Evolutionary conservation across 2,113 vertebrate species (phyloP).

Genomic region (Sapayoa aenigma): DNA sequence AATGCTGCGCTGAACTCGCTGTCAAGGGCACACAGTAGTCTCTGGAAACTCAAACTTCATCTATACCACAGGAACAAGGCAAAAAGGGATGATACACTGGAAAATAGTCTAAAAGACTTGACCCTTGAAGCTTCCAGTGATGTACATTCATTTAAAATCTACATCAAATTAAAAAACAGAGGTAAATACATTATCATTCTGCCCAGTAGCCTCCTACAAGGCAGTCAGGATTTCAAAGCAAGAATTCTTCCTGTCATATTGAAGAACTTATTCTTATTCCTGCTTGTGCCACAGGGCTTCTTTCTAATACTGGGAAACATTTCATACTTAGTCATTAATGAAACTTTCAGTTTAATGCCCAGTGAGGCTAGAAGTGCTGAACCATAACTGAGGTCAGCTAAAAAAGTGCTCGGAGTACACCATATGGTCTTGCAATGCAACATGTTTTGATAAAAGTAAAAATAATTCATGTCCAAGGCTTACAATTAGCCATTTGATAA

Average conservation of each 20-base stretch:
- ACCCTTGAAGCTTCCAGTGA: background rate
- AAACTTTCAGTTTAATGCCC: background rate
- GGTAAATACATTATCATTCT: background rate
- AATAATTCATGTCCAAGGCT: background rate
- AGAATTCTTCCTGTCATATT: background rate
- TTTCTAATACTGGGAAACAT: background rate
- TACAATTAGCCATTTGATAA: constrained; percentile 1
- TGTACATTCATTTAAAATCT: background rate
- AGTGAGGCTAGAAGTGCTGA: background rate
- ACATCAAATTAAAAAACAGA: background rate
- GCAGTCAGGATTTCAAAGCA: background rate
- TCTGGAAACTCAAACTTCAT: background rate
- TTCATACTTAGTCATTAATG: background rate
- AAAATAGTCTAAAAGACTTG: background rate
- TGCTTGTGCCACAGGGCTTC: background rate
- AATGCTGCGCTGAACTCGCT: background rate
- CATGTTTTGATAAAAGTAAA: background rate
- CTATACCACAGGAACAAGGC: background rate
- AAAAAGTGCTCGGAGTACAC: background rate
- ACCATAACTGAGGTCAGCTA: background rate
- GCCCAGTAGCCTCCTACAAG: background rate
- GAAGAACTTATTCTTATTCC: background rate
- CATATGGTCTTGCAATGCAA: background rate
- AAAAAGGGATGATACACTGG: background rate
- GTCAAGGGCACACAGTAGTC: background rate